phyloP scores from a whole-genome alignment of 2,113 vertebrate species.

The Erythrocercus mccallii region DNA sequence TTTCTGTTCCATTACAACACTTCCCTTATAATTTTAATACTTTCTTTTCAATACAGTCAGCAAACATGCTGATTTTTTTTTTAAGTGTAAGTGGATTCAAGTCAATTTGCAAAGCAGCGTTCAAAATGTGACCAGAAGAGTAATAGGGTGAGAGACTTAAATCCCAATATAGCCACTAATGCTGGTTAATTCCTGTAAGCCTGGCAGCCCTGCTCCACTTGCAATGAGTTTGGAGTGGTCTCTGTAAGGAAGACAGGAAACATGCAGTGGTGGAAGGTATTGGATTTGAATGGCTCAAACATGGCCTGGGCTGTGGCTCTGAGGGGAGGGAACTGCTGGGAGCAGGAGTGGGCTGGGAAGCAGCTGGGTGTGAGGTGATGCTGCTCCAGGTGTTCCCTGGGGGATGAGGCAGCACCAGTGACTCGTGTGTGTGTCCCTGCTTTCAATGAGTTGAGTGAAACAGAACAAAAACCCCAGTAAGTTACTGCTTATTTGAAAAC shows the following conservation, averaged over 20 bases:
- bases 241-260: background rate
- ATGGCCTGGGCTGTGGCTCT: background rate
- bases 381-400: accelerated
- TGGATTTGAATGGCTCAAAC: background rate
- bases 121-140: conserved; percentile 60
- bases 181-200: conserved; percentile 71
- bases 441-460: background rate
- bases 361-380: background rate
- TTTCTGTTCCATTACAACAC: background rate
- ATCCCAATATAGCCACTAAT: conserved; percentile 80
- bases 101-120: conserved; percentile 39
- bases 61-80: background rate
- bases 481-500: background rate
- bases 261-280: conserved; percentile 39
- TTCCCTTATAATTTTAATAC: background rate
- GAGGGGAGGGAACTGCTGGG: background rate
- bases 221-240: conserved; percentile 1
- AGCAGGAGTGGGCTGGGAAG: background rate
- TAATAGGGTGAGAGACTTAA: conserved; percentile 75
- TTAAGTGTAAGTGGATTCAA: background rate
- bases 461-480: background rate
- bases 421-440: background rate
- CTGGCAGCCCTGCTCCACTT: conserved; percentile 56
- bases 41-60: background rate
- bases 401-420: background rate